Percentiles rank a stretch among this genome's conserved stretches.
These are phyloP conservation scores for Rhabdophis nuchalis DNA, from an alignment of 2,797 vertebrate species.

Conservation along the genomic window DNA sequence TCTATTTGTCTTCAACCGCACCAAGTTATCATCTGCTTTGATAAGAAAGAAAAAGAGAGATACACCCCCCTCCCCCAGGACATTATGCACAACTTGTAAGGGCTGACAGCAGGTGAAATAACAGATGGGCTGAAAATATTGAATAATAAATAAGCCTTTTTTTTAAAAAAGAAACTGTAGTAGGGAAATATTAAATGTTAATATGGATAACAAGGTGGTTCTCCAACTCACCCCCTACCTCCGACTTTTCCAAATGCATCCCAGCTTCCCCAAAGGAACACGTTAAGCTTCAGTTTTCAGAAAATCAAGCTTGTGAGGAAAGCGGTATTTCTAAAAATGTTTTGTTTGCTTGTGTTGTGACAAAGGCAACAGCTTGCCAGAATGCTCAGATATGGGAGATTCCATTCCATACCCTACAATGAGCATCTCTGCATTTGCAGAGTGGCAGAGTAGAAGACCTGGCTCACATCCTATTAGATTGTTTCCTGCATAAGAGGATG, in stretches of 20 bases:
- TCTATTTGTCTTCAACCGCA: constrained; percentile 38
- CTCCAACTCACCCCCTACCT: background rate
- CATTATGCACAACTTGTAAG: constrained; percentile 29
- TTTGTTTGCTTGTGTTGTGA: constrained; percentile 1
- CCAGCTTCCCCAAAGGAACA: constrained; percentile 28
- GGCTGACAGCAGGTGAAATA: constrained; percentile 68
- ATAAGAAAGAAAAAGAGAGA: background rate
- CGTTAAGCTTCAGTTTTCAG: constrained; percentile 29
- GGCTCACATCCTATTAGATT: no score
- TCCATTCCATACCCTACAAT: no score
- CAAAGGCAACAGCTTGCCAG: constrained; percentile 5
- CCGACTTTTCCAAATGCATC: background rate
- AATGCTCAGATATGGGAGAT: no score
- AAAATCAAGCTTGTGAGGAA: constrained; percentile 41
- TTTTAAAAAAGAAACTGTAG: constrained; percentile 64
- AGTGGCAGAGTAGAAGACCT: no score
- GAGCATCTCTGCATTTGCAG: no score
- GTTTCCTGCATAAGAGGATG: no score
- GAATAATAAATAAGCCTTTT: constrained; percentile 66
- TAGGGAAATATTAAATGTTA: constrained; percentile 62
- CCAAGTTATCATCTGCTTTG: constrained; percentile 42
- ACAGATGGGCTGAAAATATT: constrained; percentile 50
- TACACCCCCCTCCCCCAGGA: constrained; percentile 36
- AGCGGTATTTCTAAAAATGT: constrained; percentile 46
- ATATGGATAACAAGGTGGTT: constrained; percentile 50